phyloP scores from a whole-genome alignment of 2,797 vertebrate species.

The Sebastes matsubarae region DNA sequence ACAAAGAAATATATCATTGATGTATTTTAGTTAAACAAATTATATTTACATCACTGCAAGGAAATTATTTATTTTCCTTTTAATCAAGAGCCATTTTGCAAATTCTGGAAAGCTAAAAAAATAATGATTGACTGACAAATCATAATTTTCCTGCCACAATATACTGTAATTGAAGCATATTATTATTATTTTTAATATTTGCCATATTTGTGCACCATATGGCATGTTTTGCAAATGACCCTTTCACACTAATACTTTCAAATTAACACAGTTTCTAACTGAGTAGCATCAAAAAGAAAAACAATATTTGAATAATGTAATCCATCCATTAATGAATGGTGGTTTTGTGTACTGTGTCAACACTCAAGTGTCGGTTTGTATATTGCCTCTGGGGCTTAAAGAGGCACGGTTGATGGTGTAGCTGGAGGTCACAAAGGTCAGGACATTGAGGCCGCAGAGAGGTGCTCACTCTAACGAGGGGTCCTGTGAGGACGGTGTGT shows the following conservation, averaged over 20 bases:
- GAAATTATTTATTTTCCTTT: accelerated
- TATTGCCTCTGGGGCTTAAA: slow-evolving; percentile 25
- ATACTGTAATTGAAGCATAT: neutral
- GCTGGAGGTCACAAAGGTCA: slow-evolving; percentile 36
- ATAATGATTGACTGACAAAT: neutral
- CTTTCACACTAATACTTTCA: neutral
- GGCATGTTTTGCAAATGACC: neutral
- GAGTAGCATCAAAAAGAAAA: neutral
- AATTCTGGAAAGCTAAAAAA: neutral
- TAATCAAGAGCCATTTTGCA: neutral
- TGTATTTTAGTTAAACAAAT: neutral
- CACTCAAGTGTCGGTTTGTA: neutral
- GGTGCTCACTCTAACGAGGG: slow-evolving; percentile 21
- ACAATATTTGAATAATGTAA: neutral
- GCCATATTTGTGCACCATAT: neutral
- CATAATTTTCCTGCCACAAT: neutral
- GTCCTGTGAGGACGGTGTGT: neutral
- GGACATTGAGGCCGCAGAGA: neutral
- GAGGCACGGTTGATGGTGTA: neutral
- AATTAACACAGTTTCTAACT: neutral
- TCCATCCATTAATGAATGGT: neutral
- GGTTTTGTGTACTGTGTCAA: neutral
- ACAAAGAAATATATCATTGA: neutral
- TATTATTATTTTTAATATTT: neutral
- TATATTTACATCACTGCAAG: neutral